Conservation (phyloP, 2,888 invertebrate species). For the Malacosoma neustria region DNA sequence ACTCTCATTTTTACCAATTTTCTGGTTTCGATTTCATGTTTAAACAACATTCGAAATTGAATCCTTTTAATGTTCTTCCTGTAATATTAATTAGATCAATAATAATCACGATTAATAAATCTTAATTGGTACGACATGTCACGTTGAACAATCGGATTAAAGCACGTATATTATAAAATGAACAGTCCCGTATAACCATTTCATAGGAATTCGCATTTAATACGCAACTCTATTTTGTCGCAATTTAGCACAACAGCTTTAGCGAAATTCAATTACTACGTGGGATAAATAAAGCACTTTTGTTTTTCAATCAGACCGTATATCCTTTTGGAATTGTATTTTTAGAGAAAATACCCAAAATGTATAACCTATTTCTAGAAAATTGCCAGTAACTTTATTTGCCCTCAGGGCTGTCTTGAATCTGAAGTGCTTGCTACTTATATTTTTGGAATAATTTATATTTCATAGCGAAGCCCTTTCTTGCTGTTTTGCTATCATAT, state of each 20-base stretch:
- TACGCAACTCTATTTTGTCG: conserved; percentile 6
- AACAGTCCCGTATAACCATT: conserved; percentile 8
- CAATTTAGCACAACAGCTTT: conserved; percentile 8
- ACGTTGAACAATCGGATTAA: conserved; percentile 44
- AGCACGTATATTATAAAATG: conserved; percentile 35
- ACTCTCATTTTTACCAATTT: no score
- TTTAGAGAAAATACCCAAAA: neutral
- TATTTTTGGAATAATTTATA: no score
- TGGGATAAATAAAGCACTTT: neutral
- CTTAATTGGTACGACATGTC: conserved; percentile 36
- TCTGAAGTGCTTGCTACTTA: no score
- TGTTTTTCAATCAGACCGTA: neutral
- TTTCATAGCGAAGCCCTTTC: no score
- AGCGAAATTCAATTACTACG: neutral
- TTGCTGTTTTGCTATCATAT: no score
- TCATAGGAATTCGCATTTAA: conserved; percentile 15
- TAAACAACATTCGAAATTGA: no score
- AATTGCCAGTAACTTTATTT: no score
- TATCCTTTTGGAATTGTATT: neutral
- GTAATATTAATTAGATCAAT: no score
- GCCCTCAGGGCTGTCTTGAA: no score
- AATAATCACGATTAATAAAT: conserved; percentile 56
- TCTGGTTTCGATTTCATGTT: no score
- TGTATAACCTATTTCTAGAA: no score
- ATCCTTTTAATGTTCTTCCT: no score